These are phyloP conservation scores for Drosophila robusta DNA, from an alignment of 2,888 invertebrate species.

Conservation along the genomic window DNA sequence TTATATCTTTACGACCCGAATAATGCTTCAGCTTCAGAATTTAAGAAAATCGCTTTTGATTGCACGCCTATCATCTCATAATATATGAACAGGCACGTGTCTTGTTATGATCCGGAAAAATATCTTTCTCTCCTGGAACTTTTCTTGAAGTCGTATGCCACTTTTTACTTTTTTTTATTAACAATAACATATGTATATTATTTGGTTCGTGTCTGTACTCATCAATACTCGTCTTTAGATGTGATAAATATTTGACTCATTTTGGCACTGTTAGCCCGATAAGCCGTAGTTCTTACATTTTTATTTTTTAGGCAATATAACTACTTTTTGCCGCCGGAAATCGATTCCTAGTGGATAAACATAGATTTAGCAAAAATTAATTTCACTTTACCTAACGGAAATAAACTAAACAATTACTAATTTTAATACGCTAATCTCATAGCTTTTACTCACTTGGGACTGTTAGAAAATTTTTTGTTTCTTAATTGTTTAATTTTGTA, in stretches of 20 bases:
- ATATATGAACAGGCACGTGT: no score
- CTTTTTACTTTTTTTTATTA: no score
- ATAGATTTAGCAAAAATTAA: neutral
- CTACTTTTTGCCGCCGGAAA: neutral
- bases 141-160: no score
- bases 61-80: no score
- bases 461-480: neutral
- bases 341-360: neutral
- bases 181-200: no score
- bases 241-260: neutral
- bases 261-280: conserved; percentile 2
- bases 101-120: no score
- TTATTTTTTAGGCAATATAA: neutral
- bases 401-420: neutral
- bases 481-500: neutral
- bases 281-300: neutral
- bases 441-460: conserved; percentile 5
- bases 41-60: no score
- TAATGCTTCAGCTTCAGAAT: no score
- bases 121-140: no score
- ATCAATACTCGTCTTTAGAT: no score
- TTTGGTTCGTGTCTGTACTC: no score
- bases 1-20: no score
- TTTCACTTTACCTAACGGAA: neutral
- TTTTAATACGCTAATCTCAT: neutral